phyloP scores from a whole-genome alignment of 2,888 invertebrate species.

The Protophormia terraenovae region DNA sequence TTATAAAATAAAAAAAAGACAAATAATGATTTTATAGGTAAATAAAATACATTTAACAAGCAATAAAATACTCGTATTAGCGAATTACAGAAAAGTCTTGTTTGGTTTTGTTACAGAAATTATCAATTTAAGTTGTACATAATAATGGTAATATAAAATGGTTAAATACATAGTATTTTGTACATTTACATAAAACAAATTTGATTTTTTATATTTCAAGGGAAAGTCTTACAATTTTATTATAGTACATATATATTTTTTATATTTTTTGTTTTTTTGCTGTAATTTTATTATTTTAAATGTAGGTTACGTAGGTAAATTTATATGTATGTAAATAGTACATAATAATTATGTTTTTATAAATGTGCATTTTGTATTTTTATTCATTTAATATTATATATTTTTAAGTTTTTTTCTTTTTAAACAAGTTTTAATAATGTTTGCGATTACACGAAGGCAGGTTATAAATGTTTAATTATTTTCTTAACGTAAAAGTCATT shows the following conservation, averaged over 20 bases:
- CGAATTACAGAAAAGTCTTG: constrained; percentile 20
- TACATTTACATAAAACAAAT: constrained; percentile 60
- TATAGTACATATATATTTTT: neutral
- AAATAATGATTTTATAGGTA: neutral
- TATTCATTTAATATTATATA: neutral
- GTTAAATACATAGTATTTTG: constrained; percentile 61
- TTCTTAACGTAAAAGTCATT: neutral
- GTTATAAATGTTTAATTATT: constrained; percentile 18
- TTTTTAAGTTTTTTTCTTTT: neutral
- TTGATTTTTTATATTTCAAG: constrained; percentile 43
- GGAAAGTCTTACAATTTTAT: constrained; percentile 53
- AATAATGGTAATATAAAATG: constrained; percentile 38
- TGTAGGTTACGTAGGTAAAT: constrained; percentile 1
- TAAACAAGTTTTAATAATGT: neutral
- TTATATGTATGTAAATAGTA: constrained; percentile 53
- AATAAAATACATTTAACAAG: constrained; percentile 11
- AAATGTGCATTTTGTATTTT: constrained; percentile 22
- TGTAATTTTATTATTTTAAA: neutral
- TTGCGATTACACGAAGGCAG: constrained; percentile 42
- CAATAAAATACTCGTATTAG: constrained; percentile 19
- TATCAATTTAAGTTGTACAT: constrained; percentile 16
- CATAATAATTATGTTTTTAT: constrained; percentile 27
- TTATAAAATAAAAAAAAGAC: constrained; percentile 1
- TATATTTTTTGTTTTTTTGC: neutral
- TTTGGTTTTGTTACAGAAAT: constrained; percentile 28